Conservation (phyloP, 2,113 vertebrate species). For the Macrotus californicus region DNA sequence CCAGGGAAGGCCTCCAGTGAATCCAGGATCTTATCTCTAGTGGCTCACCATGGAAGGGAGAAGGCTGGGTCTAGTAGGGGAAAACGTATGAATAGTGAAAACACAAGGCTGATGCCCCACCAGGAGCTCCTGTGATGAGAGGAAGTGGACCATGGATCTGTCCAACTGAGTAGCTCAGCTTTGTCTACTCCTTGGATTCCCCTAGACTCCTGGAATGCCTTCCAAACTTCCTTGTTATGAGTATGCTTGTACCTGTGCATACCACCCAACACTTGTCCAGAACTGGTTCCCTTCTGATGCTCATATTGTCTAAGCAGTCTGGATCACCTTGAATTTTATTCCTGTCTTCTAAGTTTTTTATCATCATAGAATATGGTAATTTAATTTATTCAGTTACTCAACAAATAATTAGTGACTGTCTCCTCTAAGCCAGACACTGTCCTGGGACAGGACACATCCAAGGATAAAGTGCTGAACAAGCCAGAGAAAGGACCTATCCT, state of each 20-base stretch:
- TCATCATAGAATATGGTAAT: neutral
- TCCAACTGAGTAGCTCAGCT: neutral
- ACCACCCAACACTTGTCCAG: neutral
- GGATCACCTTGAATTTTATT: neutral
- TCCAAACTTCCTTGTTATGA: neutral
- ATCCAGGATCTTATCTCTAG: neutral
- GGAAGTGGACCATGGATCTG: neutral
- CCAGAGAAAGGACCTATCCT: neutral
- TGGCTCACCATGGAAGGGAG: neutral
- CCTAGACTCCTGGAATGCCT: neutral
- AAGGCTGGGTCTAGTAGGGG: neutral
- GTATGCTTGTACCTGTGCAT: neutral
- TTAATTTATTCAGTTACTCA: neutral
- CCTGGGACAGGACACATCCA: neutral
- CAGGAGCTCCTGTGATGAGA: neutral
- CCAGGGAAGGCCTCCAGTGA: neutral
- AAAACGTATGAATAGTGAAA: neutral
- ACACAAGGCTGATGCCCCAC: neutral
- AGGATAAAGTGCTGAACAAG: neutral
- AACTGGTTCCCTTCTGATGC: neutral
- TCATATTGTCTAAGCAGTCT: neutral
- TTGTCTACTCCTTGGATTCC: too few relatives aligned
- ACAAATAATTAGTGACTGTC: neutral
- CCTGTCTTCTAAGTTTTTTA: neutral
- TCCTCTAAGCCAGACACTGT: neutral